Evolutionary conservation across 64 coral and sea anemone species (phyloP).

Genomic region (Exaiptasia diaphana): DNA sequence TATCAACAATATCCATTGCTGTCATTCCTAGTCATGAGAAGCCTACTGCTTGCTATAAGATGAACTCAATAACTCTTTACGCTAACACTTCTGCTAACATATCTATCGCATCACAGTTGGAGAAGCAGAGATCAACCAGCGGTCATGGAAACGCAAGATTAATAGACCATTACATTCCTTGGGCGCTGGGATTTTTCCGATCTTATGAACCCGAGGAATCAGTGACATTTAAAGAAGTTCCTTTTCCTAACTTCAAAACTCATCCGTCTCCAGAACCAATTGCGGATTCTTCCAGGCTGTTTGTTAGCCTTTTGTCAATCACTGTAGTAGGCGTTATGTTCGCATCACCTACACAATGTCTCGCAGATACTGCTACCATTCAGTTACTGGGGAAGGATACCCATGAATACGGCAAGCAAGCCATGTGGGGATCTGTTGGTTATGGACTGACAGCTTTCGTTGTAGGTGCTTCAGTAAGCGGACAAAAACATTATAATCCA

Average conservation of each 20-base stretch:
- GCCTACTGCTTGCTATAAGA: slow-evolving; percentile 77
- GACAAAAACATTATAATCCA: slow-evolving; percentile 68
- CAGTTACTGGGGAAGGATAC: slow-evolving; percentile 84
- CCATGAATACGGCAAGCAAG: slow-evolving; percentile 96
- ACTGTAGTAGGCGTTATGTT: slow-evolving; percentile 78
- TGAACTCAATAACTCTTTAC: slow-evolving; percentile 60
- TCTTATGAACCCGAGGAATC: slow-evolving; percentile 58
- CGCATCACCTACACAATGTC: slow-evolving; percentile 80
- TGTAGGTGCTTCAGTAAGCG: slow-evolving; percentile 82
- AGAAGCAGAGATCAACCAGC: not conserved
- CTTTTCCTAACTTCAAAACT: slow-evolving; percentile 76
- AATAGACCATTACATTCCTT: slow-evolving; percentile 35
- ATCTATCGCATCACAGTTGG: not conserved
- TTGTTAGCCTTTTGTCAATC: slow-evolving; percentile 72
- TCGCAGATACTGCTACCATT: slow-evolving; percentile 95
- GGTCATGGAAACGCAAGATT: not conserved
- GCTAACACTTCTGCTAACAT: not conserved
- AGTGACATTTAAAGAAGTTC: slow-evolving; percentile 54
- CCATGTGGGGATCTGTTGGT: slow-evolving; percentile 90
- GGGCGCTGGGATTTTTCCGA: slow-evolving; percentile 79
- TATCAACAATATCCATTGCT: slow-evolving; percentile 67
- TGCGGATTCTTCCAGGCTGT: slow-evolving; percentile 71
- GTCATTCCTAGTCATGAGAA: slow-evolving; percentile 80
- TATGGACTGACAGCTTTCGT: slow-evolving; percentile 89
- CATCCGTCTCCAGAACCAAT: slow-evolving; percentile 68